Percentiles rank a stretch among this genome's conserved stretches.
These are phyloP conservation scores for Lycaon pictus DNA, from an alignment of 2,113 vertebrate species.

Conservation along the genomic window DNA sequence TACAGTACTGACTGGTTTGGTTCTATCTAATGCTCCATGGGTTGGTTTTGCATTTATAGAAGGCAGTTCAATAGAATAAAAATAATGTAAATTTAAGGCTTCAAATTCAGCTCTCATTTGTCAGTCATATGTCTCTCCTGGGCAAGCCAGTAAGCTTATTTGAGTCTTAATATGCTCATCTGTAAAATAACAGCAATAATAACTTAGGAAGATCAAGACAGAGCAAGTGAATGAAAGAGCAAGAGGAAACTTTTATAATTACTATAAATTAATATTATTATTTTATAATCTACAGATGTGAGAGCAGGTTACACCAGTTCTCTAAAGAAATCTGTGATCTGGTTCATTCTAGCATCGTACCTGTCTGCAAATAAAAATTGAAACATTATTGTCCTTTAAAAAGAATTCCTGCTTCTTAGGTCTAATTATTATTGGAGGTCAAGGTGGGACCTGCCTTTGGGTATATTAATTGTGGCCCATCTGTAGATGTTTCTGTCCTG, in stretches of 20 bases:
- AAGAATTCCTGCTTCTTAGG: neutral
- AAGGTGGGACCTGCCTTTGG: neutral
- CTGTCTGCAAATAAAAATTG: neutral
- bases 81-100: neutral
- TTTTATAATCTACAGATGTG: neutral
- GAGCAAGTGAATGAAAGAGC: neutral
- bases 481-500: neutral
- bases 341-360: neutral
- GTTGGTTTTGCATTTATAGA: neutral
- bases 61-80: conserved; percentile 22
- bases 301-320: neutral
- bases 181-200: neutral
- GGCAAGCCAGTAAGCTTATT: neutral
- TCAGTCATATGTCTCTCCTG: neutral
- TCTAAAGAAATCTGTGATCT: neutral
- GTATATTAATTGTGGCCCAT: neutral
- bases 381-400: neutral
- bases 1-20: neutral
- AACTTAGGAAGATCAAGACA: neutral
- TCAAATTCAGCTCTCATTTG: neutral
- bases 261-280: neutral
- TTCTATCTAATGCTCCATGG: neutral
- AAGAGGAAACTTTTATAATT: neutral
- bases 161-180: neutral
- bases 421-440: neutral